A percentile compares a stretch with the other conserved stretches of the same genome.
phyloP scores from a whole-genome alignment of 2,888 invertebrate genomes.

The Drosophila incognita region DNA sequence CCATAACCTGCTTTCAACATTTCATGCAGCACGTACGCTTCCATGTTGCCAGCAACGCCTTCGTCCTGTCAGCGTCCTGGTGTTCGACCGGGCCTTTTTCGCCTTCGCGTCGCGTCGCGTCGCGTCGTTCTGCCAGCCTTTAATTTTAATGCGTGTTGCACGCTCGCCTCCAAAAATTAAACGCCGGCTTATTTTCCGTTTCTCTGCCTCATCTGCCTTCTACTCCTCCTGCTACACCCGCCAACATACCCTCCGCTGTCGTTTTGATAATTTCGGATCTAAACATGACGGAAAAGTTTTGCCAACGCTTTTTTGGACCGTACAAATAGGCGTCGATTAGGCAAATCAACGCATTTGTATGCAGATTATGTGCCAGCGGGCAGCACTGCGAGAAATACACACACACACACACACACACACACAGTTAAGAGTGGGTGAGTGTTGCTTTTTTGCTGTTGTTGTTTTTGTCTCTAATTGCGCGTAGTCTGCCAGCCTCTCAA shows the following conservation, averaged over 20 bases:
- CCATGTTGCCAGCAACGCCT: conserved; percentile 42
- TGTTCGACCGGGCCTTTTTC: conserved; percentile 7
- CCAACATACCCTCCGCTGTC: conserved; percentile 1
- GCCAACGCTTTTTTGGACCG: conserved; percentile 58
- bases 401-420: conserved; percentile 10
- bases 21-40: conserved; percentile 51
- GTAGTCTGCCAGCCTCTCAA: conserved; percentile 59
- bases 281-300: conserved; percentile 62
- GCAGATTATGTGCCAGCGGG: conserved; percentile 79
- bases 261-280: conserved; percentile 64
- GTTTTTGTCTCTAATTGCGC: conserved; percentile 71
- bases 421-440: neutral
- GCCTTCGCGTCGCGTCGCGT: conserved; percentile 20
- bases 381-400: conserved; percentile 32
- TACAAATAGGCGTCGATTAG: conserved; percentile 82
- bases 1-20: conserved; percentile 1
- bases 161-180: conserved; percentile 75
- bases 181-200: conserved; percentile 76
- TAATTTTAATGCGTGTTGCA: conserved; percentile 81
- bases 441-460: conserved; percentile 42
- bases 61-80: conserved; percentile 22
- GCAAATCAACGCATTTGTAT: conserved; percentile 82
- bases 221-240: neutral
- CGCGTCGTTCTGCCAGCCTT: conserved; percentile 65
- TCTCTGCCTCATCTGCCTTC: conserved; percentile 11